Base-by-base conservation (phyloP, 2,888 invertebrate species). In the Dromius quadrimaculatus region DNA sequence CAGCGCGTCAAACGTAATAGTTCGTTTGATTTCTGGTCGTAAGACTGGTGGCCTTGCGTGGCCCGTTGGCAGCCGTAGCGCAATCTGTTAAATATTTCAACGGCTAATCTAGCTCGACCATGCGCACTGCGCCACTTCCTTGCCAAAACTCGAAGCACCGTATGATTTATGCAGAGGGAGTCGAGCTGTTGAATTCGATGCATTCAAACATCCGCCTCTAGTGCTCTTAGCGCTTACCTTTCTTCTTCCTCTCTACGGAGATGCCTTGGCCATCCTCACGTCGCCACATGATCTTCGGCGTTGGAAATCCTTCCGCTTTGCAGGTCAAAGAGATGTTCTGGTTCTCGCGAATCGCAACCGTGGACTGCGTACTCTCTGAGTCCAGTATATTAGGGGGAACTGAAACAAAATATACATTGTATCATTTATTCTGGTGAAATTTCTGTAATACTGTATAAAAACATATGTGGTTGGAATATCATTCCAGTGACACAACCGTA, bases 371-470 rank as follows among this genome's bases (percentile, higher is more conserved):
- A 81, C 95, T 95, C 76, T 93, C 91, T 32, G 92, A 89, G 81
- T 97, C 96, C 82, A 95, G 84, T 79, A 98, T 97, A 78, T 93
- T 93, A 5, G 97, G 96, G 9, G 97, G 97, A 75, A 97, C 97
- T 98, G 86, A 9, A 32, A 32, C 32, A 32, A 32, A n/a, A n/a
- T n/a, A n/a, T n/a, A n/a, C n/a, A n/a, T n/a, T n/a, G n/a, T n/a
- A n/a, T n/a, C n/a, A n/a, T n/a, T n/a, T n/a, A n/a, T n/a, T n/a
- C n/a, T n/a, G n/a, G n/a, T n/a, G n/a, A n/a, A n/a, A n/a, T n/a
- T n/a, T n/a, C n/a, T n/a, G n/a, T n/a, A n/a, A n/a, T n/a, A n/a
- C n/a, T n/a, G n/a, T n/a, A n/a, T n/a, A n/a, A n/a, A n/a, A n/a
- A n/a, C n/a, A n/a, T n/a, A n/a, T n/a, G n/a, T n/a, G n/a, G n/a